These are phyloP conservation scores for Nyctereutes procyonoides DNA, from an alignment of 2,113 vertebrate genomes.

Conservation along the genomic window DNA sequence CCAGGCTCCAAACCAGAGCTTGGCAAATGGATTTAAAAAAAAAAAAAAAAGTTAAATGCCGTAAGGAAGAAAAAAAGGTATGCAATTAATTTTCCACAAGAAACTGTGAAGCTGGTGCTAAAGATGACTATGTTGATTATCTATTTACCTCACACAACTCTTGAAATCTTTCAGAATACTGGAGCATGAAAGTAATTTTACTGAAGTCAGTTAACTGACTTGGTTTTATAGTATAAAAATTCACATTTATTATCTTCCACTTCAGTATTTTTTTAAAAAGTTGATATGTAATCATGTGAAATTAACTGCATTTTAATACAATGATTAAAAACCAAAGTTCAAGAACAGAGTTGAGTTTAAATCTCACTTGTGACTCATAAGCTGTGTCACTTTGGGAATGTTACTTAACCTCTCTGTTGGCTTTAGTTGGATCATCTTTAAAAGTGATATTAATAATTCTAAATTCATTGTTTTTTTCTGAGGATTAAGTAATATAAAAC, in stretches of 20 bases:
- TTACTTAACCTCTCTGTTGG: not conserved
- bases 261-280: not conserved
- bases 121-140: conserved; percentile 59
- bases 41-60: not conserved
- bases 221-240: conserved; percentile 51
- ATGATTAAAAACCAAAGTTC: not conserved
- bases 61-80: conserved; percentile 66
- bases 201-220: not conserved
- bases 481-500: conserved; percentile 39
- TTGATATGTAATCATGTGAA: not conserved
- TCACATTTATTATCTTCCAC: not conserved
- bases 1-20: conserved; percentile 72
- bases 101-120: conserved; percentile 47
- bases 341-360: not conserved
- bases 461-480: conserved; percentile 10
- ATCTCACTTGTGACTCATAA: not conserved
- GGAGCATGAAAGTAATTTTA: not conserved
- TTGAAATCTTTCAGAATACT: conserved; percentile 41
- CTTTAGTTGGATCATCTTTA: conserved; percentile 20
- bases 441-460: conserved; percentile 16
- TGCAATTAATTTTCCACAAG: conserved; percentile 74
- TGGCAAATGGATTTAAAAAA: conserved; percentile 60
- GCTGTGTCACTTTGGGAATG: not conserved
- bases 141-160: not conserved
- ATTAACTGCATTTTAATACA: conserved; percentile 1